A percentile compares a stretch with the other conserved stretches of the same genome.
Conservation (phyloP, 2,888 invertebrate species). For the Steinernema hermaphroditum region DNA sequence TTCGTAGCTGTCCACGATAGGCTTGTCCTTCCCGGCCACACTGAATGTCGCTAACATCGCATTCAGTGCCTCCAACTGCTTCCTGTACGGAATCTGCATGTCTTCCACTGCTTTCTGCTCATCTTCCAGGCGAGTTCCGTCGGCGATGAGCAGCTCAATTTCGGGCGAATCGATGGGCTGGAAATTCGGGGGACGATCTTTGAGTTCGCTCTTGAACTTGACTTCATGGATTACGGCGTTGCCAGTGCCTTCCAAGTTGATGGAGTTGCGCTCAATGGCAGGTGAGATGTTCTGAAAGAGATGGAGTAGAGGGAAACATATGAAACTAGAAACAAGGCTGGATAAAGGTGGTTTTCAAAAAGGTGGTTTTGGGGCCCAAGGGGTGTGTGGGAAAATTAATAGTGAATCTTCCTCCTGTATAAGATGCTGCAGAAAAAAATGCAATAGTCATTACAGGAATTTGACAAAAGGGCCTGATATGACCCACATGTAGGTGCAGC, state of each 20-base stretch:
- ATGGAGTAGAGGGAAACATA: no score
- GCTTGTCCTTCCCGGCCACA: not conserved
- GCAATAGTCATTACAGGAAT: no score
- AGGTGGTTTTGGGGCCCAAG: no score
- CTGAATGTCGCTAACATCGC: conserved; percentile 46
- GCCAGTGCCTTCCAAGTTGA: conserved; percentile 57
- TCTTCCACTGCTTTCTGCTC: conserved; percentile 35
- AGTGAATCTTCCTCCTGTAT: no score
- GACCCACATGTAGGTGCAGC: no score
- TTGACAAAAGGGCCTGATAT: no score
- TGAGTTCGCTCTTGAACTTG: conserved; percentile 40
- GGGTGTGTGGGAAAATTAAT: no score
- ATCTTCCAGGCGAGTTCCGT: conserved; percentile 40
- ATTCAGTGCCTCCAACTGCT: conserved; percentile 56
- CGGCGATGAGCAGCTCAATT: conserved; percentile 26
- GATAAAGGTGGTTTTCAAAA: no score
- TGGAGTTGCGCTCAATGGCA: conserved; percentile 45
- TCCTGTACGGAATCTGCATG: conserved; percentile 35
- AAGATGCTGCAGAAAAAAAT: no score
- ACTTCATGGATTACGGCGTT: conserved; percentile 50
- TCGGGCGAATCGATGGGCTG: conserved; percentile 44
- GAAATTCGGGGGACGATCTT: conserved; percentile 6
- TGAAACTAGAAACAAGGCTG: no score
- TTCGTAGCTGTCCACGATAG: no score
- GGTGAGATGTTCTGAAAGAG: conserved; percentile 47